A percentile compares a stretch with the other conserved stretches of the same genome.
These are phyloP conservation scores for Mus minutoides DNA, from an alignment of 2,797 vertebrate species.

Conservation along the genomic window DNA sequence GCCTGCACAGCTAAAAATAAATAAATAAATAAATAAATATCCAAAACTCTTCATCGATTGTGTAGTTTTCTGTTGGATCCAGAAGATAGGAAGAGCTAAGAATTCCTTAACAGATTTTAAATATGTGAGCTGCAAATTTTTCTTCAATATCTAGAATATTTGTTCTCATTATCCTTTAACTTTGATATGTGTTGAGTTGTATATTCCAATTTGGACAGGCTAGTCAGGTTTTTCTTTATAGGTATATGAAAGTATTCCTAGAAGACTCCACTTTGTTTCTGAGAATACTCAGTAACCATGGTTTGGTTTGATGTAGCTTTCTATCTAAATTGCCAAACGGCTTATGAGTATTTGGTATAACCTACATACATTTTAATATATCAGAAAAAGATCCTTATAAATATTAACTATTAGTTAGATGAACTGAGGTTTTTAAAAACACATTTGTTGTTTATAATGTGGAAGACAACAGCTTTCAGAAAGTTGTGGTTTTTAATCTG, in stretches of 20 bases:
- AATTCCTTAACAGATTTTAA: neutral
- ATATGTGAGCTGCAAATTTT: neutral
- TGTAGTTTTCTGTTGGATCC: neutral
- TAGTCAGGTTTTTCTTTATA: neutral
- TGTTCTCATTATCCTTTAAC: slow-evolving; percentile 16
- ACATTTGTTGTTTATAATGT: too few relatives aligned
- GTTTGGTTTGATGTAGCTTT: neutral
- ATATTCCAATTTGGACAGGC: neutral
- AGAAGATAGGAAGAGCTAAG: neutral
- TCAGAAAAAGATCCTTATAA: neutral
- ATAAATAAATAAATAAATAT: neutral
- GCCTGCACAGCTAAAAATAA: too few relatives aligned
- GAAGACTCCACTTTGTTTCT: neutral
- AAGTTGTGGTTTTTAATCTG: neutral
- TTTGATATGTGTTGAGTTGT: neutral
- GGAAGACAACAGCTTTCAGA: neutral
- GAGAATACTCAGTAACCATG: neutral
- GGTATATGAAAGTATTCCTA: neutral
- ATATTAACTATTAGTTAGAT: slow-evolving; percentile 22
- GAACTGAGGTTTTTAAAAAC: neutral
- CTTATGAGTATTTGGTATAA: neutral
- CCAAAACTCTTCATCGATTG: neutral
- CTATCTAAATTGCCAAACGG: neutral
- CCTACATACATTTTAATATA: neutral
- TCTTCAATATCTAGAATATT: neutral